phyloP scores from a whole-genome alignment of 2,113 vertebrate genomes.

The Pangasianodon gigas region DNA sequence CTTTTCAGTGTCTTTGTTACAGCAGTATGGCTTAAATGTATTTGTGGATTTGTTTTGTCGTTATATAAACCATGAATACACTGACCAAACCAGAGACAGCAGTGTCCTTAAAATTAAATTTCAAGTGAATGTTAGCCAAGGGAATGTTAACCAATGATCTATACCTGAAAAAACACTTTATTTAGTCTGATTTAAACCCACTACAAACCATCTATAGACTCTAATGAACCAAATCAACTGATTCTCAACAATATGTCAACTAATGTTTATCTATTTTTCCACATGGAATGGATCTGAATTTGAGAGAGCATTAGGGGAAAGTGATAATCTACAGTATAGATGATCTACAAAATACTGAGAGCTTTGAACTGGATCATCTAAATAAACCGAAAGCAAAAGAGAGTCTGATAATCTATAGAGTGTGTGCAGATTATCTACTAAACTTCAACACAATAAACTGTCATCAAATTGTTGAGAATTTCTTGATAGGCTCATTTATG shows the following conservation, averaged over 20 bases:
- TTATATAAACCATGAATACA: neutral
- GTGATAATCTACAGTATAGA: too few relatives aligned
- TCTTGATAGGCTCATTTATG: neutral
- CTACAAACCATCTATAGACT: neutral
- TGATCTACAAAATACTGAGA: neutral
- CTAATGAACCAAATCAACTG: neutral
- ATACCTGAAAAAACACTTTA: neutral
- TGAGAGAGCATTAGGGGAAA: neutral
- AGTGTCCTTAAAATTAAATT: neutral
- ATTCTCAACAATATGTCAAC: neutral
- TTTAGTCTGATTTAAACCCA: neutral
- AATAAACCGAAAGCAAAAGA: neutral
- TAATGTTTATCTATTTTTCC: neutral
- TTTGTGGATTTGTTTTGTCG: neutral
- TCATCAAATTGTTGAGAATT: neutral
- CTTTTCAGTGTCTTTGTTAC: neutral
- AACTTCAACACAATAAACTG: neutral
- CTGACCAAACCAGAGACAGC: neutral
- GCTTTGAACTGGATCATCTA: neutral
- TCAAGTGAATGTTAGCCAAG: neutral
- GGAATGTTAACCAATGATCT: too few relatives aligned
- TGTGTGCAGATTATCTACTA: neutral
- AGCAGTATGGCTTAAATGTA: neutral
- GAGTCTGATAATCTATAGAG: neutral
- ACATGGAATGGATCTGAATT: neutral